These are phyloP conservation scores for Dendrophyllia cribrosa DNA, from an alignment of 64 coral and sea anemone species.

Conservation along the genomic window DNA sequence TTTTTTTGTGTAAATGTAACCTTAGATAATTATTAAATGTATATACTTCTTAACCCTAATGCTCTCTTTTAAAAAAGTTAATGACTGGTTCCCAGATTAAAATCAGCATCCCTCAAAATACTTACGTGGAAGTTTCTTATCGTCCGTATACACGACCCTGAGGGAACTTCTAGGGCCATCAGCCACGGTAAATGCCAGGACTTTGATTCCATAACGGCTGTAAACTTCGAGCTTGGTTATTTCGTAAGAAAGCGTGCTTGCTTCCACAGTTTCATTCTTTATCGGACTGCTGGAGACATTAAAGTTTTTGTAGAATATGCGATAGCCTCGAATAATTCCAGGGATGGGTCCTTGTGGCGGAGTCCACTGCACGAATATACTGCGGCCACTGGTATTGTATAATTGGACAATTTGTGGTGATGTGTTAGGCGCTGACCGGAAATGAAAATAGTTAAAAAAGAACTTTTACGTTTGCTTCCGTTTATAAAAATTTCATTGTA, in stretches of 20 bases:
- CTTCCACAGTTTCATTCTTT: not conserved
- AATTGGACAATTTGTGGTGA: not conserved
- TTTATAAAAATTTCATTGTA: too few species aligned
- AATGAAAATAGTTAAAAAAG: not conserved
- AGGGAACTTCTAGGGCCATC: not conserved
- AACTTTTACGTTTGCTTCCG: too few species aligned
- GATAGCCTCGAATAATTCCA: constrained; percentile 22
- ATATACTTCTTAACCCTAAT: too few species aligned
- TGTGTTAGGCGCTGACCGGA: constrained; percentile 7
- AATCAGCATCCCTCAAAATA: not conserved
- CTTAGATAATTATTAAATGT: too few species aligned
- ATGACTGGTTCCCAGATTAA: too few species aligned
- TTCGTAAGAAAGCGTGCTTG: not conserved
- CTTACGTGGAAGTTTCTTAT: constrained; percentile 53
- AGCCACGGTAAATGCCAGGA: constrained; percentile 24
- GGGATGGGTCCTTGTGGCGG: not conserved
- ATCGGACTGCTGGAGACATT: not conserved
- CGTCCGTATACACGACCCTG: not conserved
- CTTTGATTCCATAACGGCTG: constrained; percentile 28
- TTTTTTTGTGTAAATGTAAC: too few species aligned
- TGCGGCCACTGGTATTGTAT: constrained; percentile 34
- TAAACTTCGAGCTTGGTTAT: constrained; percentile 19
- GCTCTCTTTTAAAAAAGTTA: too few species aligned
- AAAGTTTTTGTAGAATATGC: not conserved
- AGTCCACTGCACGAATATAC: constrained; percentile 14